phyloP scores from a whole-genome alignment of 2,113 vertebrate species.

The Trichechus manatus region DNA sequence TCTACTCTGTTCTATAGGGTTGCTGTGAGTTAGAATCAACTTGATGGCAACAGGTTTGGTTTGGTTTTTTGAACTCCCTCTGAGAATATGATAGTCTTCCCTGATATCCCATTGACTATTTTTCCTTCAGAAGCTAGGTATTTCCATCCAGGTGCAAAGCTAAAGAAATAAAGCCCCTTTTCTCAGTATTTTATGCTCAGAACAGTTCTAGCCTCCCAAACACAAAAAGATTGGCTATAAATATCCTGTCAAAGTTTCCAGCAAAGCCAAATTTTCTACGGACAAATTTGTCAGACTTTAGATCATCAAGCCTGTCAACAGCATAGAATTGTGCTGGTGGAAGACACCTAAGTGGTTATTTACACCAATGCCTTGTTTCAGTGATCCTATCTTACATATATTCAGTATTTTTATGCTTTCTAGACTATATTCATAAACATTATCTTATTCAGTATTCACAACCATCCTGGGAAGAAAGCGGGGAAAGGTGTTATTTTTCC shows the following conservation, averaged over 20 bases:
- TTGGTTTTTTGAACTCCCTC: too few species aligned
- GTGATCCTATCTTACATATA: not conserved
- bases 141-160: slow-evolving; percentile 35
- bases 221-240: not conserved
- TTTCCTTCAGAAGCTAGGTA: not conserved
- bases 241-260: slow-evolving; percentile 32
- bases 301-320: not conserved
- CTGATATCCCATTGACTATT: not conserved
- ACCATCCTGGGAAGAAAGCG: not conserved
- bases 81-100: not conserved
- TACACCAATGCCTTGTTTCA: not conserved
- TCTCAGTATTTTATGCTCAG: not conserved
- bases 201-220: not conserved
- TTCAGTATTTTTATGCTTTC: slow-evolving; percentile 33
- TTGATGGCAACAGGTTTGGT: too few species aligned
- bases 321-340: not conserved
- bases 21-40: too few species aligned
- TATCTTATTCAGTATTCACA: not conserved
- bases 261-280: slow-evolving; percentile 35
- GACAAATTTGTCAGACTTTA: slow-evolving; percentile 32
- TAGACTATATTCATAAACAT: not conserved
- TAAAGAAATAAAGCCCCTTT: not conserved
- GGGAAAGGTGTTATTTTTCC: not conserved
- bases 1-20: too few species aligned
- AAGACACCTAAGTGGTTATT: not conserved